Conservation (phyloP, 1,140 invertebrate genomes). For the Drosophila lowei region DNA sequence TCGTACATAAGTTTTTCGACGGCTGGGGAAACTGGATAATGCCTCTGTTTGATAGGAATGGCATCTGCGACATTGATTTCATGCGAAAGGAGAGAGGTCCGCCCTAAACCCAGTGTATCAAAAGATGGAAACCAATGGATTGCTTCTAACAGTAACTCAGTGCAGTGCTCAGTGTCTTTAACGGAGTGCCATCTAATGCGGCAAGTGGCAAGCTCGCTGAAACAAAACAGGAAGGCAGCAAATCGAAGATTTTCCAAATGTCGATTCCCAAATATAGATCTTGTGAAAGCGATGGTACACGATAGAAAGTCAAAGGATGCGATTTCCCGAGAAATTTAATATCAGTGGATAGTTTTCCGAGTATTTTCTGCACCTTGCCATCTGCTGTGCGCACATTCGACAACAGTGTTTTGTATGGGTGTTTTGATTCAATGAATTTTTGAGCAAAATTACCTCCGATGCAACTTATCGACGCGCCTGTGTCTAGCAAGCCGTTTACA, state of each 20-base stretch:
- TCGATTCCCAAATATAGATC: not conserved
- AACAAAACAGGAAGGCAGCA: not conserved
- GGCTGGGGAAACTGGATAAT: slow-evolving; percentile 8
- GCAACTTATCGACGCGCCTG: slow-evolving; percentile 2
- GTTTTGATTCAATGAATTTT: not conserved
- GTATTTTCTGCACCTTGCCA: not conserved
- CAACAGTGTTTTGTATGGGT: not conserved
- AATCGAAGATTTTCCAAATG: not conserved
- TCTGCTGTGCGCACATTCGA: not conserved
- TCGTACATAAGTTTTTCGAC: slow-evolving; percentile 20
- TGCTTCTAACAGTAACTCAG: not conserved
- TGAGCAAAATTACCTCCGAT: slow-evolving; percentile 1
- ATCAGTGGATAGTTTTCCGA: not conserved
- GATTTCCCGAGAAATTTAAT: not conserved
- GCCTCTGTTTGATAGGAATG: not conserved
- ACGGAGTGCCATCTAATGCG: not conserved
- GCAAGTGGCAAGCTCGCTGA: not conserved
- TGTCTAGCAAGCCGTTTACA: not conserved
- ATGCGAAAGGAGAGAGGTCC: slow-evolving; percentile 1
- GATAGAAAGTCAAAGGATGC: not conserved
- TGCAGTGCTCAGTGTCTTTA: no score
- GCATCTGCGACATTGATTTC: slow-evolving; percentile 8
- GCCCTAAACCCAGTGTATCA: slow-evolving; percentile 1
- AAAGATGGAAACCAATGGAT: not conserved
- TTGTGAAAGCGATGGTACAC: not conserved